Percentiles rank a stretch among this genome's conserved stretches.
phyloP scores from a whole-genome alignment of 2,888 invertebrate genomes.

The Zaprionus lineosus region DNA sequence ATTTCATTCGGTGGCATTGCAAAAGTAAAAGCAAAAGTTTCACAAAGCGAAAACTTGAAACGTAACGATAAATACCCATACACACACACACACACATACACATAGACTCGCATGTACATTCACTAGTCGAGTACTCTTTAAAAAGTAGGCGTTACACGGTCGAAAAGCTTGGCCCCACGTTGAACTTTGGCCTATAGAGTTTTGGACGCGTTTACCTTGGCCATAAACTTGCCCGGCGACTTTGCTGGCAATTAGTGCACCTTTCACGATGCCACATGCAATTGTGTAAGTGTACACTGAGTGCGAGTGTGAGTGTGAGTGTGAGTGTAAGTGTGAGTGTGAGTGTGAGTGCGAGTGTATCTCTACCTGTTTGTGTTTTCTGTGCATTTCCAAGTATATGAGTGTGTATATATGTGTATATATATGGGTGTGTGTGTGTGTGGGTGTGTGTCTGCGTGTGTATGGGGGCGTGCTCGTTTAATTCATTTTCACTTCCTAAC shows the following conservation, averaged over 20 bases:
- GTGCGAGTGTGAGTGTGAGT: no score
- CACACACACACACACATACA: conserved; percentile 5
- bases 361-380: conserved; percentile 9
- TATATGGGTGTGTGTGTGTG: conserved; percentile 15
- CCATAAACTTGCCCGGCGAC: conserved; percentile 71
- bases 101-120: conserved; percentile 1
- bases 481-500: conserved; percentile 67
- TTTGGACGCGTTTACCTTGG: conserved; percentile 69
- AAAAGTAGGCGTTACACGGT: conserved; percentile 68
- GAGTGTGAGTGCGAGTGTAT: no score
- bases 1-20: conserved; percentile 48
- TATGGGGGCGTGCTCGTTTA: conserved; percentile 64
- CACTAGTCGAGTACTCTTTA: conserved; percentile 24
- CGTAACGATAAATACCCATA: conserved; percentile 12
- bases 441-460: conserved; percentile 18
- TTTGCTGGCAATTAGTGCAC: conserved; percentile 75
- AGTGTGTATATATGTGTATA: no score
- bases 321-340: no score
- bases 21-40: conserved; percentile 69
- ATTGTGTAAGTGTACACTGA: no score
- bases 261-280: conserved; percentile 47
- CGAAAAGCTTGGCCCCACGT: conserved; percentile 63
- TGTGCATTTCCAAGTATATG: conserved; percentile 10
- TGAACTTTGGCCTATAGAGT: conserved; percentile 71
- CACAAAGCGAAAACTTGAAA: conserved; percentile 23